These are phyloP conservation scores for Agrochola lota DNA, from an alignment of 2,888 invertebrate species.

Conservation along the genomic window DNA sequence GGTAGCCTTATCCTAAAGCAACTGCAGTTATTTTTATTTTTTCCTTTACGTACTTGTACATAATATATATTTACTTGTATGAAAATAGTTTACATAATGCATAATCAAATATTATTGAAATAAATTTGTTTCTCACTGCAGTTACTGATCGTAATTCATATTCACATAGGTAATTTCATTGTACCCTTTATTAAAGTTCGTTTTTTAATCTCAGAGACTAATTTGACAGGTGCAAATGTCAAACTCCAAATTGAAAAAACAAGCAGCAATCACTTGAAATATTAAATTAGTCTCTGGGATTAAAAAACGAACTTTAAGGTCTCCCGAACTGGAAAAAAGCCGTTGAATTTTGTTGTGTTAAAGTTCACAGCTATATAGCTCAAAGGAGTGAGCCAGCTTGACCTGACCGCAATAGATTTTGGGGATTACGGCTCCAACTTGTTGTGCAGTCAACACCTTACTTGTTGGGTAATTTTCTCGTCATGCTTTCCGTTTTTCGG, in stretches of 20 bases:
- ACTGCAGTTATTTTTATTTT: background rate
- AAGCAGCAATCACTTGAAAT: too few relatives aligned
- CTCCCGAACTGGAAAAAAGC: background rate
- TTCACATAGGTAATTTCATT: background rate
- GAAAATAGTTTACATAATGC: too few relatives aligned
- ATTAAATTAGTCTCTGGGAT: too few relatives aligned
- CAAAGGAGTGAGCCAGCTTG: background rate
- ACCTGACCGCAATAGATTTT: background rate
- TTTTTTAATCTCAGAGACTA: too few relatives aligned
- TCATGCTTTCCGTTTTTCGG: background rate
- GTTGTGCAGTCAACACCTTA: background rate
- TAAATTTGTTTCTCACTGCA: too few relatives aligned
- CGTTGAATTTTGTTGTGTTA: background rate
- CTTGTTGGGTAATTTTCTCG: background rate
- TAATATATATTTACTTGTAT: too few relatives aligned
- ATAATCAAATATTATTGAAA: too few relatives aligned
- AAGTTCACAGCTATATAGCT: background rate
- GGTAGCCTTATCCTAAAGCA: background rate
- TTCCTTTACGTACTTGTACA: too few relatives aligned
- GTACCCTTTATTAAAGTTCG: background rate
- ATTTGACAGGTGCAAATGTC: too few relatives aligned
- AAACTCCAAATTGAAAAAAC: too few relatives aligned
- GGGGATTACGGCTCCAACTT: background rate
- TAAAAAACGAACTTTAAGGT: too few relatives aligned
- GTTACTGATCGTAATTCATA: background rate